phyloP scores from a whole-genome alignment of 2,888 invertebrate genomes.

The Rhabditoides inermis region DNA sequence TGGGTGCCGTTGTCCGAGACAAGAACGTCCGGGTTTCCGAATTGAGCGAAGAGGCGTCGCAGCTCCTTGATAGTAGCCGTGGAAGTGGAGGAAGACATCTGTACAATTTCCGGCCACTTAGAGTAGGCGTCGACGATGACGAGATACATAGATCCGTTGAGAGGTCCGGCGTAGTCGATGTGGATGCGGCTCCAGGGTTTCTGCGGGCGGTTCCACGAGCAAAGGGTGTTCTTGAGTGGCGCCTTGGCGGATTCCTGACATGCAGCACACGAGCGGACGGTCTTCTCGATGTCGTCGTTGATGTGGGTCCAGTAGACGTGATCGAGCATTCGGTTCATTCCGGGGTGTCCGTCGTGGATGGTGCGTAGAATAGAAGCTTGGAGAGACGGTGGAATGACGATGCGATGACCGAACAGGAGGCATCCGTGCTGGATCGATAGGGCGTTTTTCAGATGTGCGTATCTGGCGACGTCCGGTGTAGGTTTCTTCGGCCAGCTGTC shows the following conservation, averaged over 20 bases:
- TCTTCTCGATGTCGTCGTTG: slow-evolving; percentile 23
- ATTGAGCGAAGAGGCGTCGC: slow-evolving; percentile 23
- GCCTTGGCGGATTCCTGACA: slow-evolving; percentile 21
- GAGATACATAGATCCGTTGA: slow-evolving; percentile 43
- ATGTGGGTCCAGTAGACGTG: slow-evolving; percentile 45
- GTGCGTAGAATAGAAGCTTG: slow-evolving; percentile 20
- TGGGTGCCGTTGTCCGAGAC: slow-evolving; percentile 50
- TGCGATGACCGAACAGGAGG: slow-evolving; percentile 17
- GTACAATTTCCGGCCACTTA: slow-evolving; percentile 54
- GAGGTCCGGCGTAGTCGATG: slow-evolving; percentile 55
- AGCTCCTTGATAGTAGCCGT: slow-evolving; percentile 22
- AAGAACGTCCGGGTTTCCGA: slow-evolving; percentile 39
- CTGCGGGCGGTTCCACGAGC: slow-evolving; percentile 41
- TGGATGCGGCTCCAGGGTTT: slow-evolving; percentile 53
- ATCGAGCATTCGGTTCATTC: slow-evolving; percentile 38
- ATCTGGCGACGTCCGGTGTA: too few species aligned
- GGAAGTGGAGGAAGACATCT: slow-evolving; percentile 10
- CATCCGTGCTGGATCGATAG: slow-evolving; percentile 6
- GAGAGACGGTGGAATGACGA: slow-evolving; percentile 33
- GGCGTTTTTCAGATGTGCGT: too few species aligned
- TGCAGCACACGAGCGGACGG: slow-evolving; percentile 18
- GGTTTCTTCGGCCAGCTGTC: too few species aligned
- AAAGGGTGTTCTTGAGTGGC: slow-evolving; percentile 26
- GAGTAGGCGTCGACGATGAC: slow-evolving; percentile 53
- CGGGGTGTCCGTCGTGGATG: slow-evolving; percentile 42